phyloP scores from a whole-genome alignment of 1,140 invertebrate species.

The Eurosta solidaginis region DNA sequence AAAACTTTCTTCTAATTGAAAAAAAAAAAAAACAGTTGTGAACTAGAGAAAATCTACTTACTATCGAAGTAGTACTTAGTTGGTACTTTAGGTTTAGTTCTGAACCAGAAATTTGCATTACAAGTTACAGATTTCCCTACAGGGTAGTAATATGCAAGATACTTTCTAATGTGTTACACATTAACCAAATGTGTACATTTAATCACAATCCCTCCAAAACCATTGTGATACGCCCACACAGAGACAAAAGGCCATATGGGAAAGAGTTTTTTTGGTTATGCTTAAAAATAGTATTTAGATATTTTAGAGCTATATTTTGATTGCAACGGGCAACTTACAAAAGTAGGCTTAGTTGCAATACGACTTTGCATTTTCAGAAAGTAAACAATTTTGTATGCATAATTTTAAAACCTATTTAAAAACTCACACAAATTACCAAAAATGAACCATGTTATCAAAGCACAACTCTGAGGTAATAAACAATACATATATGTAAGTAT shows the following conservation, averaged over 20 bases:
- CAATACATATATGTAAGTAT: neutral
- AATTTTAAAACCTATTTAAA: neutral
- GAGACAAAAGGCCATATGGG: neutral
- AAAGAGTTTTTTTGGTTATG: neutral
- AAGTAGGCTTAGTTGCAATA: neutral
- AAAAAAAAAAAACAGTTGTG: too few species aligned
- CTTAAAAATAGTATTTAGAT: neutral
- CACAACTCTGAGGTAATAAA: neutral
- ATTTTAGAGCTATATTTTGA: conserved; percentile 10
- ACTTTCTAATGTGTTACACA: neutral
- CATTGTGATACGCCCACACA: neutral
- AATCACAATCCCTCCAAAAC: conserved; percentile 1
- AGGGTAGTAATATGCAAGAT: too few species aligned
- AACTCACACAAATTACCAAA: neutral
- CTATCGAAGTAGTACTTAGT: too few species aligned
- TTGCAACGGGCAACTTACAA: neutral
- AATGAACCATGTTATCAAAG: neutral
- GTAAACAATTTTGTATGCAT: neutral
- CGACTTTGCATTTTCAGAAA: too few species aligned
- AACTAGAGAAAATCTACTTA: too few species aligned
- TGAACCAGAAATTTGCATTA: too few species aligned
- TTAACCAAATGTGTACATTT: conserved; percentile 3
- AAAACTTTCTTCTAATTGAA: too few species aligned
- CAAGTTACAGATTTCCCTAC: too few species aligned
- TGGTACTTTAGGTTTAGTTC: too few species aligned